Percentiles rank a stretch among this genome's conserved stretches.
Conservation (phyloP, 2,888 invertebrate genomes). For the Pyrochroa serraticornis region DNA sequence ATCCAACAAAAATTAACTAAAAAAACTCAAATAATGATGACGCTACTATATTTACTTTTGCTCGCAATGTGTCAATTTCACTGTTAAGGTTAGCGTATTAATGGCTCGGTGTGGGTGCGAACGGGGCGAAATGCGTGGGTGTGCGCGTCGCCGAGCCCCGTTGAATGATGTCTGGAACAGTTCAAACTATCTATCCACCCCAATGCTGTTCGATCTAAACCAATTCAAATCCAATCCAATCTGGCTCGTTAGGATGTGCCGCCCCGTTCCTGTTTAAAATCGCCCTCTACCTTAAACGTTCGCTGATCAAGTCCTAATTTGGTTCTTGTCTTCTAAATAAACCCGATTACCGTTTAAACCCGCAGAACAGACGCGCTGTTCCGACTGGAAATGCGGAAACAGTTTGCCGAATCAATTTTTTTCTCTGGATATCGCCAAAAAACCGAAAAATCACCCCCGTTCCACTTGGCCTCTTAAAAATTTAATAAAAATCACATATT, state of each 20-base stretch:
- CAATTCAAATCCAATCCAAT: constrained; percentile 58
- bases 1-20: no score
- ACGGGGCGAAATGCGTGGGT: no score
- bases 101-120: no score
- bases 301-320: constrained; percentile 56
- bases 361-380: constrained; percentile 34
- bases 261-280: constrained; percentile 55
- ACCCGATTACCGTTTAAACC: constrained; percentile 49
- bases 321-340: constrained; percentile 56
- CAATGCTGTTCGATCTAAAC: constrained; percentile 56
- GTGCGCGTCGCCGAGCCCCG: no score
- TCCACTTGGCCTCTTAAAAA: constrained; percentile 49
- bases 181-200: constrained; percentile 52
- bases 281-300: constrained; percentile 54
- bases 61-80: constrained; percentile 6
- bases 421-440: constrained; percentile 4
- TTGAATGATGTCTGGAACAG: constrained; percentile 17
- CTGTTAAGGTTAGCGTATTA: neutral
- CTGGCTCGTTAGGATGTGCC: constrained; percentile 55
- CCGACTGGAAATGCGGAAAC: constrained; percentile 34
- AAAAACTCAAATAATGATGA: constrained; percentile 20
- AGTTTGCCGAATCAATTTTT: constrained; percentile 9
- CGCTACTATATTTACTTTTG: neutral
- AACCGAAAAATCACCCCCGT: constrained; percentile 38
- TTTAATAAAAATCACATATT: constrained; percentile 51